Evolutionary conservation across 2,113 vertebrate species (phyloP).

Genomic region (Bothrops jararaca): DNA sequence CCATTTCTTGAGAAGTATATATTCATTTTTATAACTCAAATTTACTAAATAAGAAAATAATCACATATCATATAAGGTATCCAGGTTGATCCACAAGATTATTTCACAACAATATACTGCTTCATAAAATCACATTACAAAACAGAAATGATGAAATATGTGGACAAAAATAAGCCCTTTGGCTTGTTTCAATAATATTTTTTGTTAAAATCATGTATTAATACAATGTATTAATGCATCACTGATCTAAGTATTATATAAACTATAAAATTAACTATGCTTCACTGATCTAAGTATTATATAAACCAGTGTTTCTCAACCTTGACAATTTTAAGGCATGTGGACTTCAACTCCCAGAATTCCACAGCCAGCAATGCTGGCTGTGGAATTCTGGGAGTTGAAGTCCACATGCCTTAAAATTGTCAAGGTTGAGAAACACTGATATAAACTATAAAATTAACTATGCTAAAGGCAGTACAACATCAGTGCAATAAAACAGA

Average conservation of each 20-base stretch:
- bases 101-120: neutral
- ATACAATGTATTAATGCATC: neutral
- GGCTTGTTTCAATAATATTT: neutral
- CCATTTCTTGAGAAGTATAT: constrained; percentile 82
- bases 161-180: neutral
- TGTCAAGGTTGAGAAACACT: no score
- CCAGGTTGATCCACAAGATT: neutral
- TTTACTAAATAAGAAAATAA: constrained; percentile 66
- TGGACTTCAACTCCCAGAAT: no score
- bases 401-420: no score
- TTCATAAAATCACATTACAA: neutral
- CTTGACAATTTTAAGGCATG: no score
- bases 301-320: no score
- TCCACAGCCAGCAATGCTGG: no score
- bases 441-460: neutral
- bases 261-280: neutral
- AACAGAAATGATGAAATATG: neutral
- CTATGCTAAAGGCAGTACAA: neutral
- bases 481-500: neutral
- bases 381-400: no score
- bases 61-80: neutral
- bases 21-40: constrained; percentile 73
- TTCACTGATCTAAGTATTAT: neutral
- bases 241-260: neutral
- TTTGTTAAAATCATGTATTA: neutral